Conservation (phyloP, 2,888 invertebrate genomes). For the Syrista parreyssii region DNA sequence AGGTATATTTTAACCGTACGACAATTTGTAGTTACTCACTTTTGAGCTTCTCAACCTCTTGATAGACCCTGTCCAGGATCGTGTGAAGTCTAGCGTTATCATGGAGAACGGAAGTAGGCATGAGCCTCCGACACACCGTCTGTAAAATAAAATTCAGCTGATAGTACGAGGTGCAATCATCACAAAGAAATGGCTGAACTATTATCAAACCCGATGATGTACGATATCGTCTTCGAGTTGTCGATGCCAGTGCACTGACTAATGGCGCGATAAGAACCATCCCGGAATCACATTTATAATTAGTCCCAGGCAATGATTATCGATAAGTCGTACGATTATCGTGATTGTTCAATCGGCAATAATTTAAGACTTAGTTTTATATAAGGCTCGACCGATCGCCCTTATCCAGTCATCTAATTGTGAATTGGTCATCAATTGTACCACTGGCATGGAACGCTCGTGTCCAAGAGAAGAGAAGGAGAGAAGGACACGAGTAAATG, state of each 20-base stretch:
- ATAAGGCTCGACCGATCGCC: slow-evolving; percentile 13
- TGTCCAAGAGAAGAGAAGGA: neutral
- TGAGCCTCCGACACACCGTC: slow-evolving; percentile 58
- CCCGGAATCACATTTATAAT: slow-evolving; percentile 28
- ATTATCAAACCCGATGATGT: neutral
- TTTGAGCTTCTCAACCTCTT: slow-evolving; percentile 64
- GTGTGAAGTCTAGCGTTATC: slow-evolving; percentile 57
- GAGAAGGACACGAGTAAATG: too few species aligned
- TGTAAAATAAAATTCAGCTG: slow-evolving; percentile 32
- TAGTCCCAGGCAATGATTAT: slow-evolving; percentile 30
- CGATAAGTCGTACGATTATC: slow-evolving; percentile 22
- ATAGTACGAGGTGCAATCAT: neutral
- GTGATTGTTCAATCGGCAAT: slow-evolving; percentile 22
- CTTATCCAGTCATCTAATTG: slow-evolving; percentile 16
- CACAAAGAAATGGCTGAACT: slow-evolving; percentile 28
- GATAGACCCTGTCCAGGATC: slow-evolving; percentile 62
- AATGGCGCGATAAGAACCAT: neutral
- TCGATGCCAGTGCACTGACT: neutral
- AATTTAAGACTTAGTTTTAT: slow-evolving; percentile 29
- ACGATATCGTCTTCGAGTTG: neutral
- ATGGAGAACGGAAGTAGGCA: slow-evolving; percentile 50
- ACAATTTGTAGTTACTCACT: slow-evolving; percentile 48
- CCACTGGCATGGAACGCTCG: neutral
- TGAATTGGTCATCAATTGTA: slow-evolving; percentile 30
- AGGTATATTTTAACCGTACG: too few species aligned